These are phyloP conservation scores for Tribolium freemani DNA, from an alignment of 2,888 invertebrate species.

Conservation along the genomic window DNA sequence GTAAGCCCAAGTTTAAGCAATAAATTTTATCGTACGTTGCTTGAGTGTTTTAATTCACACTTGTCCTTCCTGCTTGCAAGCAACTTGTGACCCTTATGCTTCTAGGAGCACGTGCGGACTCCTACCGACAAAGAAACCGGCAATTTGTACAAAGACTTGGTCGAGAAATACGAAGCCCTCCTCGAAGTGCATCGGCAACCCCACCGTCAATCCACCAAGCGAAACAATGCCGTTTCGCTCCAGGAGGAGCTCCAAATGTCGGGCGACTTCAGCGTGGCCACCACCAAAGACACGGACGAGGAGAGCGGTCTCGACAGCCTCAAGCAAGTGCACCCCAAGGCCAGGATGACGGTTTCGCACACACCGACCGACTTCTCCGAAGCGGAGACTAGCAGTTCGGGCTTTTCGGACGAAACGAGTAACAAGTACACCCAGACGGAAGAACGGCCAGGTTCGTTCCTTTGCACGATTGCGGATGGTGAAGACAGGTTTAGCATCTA, in stretches of 20 bases:
- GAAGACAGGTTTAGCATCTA: constrained; percentile 90
- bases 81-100: neutral
- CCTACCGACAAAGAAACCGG: constrained; percentile 66
- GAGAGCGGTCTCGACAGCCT: constrained; percentile 74
- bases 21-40: constrained; percentile 6
- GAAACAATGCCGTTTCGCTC: constrained; percentile 68
- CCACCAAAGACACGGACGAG: constrained; percentile 75
- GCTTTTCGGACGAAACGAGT: constrained; percentile 85
- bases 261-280: constrained; percentile 77
- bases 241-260: constrained; percentile 85
- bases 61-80: neutral
- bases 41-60: neutral
- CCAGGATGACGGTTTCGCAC: constrained; percentile 70
- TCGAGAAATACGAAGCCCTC: constrained; percentile 88
- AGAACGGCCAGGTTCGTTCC: constrained; percentile 82
- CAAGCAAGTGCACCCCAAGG: constrained; percentile 67
- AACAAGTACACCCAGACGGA: constrained; percentile 89
- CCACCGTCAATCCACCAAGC: constrained; percentile 65
- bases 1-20: neutral
- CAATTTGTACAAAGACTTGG: constrained; percentile 84
- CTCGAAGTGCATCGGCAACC: constrained; percentile 82
- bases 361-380: constrained; percentile 89
- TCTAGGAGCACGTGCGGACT: constrained; percentile 31
- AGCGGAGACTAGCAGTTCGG: constrained; percentile 88
- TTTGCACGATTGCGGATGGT: constrained; percentile 88